Evolutionary conservation across 2,113 vertebrate genomes (phyloP).

Genomic region (Eublepharis macularius): DNA sequence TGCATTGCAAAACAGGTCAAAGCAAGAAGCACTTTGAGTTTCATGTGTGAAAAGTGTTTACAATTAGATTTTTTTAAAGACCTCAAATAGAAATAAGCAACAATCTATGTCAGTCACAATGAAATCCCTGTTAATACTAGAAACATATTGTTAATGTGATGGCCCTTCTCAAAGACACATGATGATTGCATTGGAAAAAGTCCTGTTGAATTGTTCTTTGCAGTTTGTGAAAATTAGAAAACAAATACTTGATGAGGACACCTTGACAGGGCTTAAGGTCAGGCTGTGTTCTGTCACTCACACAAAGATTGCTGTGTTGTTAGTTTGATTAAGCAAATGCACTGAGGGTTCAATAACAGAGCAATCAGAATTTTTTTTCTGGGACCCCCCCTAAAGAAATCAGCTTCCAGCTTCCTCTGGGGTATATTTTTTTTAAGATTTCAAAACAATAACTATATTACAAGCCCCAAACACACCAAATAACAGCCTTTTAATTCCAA

Average conservation of each 20-base stretch:
- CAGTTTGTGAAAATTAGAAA: slow-evolving; percentile 41
- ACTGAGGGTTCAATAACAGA: slow-evolving; percentile 39
- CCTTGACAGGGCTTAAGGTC: slow-evolving; percentile 49
- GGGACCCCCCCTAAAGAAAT: slow-evolving; percentile 48
- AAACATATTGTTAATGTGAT: background rate
- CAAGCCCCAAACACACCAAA: background rate
- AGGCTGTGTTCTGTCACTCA: slow-evolving; percentile 46
- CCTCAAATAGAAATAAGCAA: background rate
- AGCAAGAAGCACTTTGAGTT: background rate
- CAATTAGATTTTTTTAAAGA: background rate
- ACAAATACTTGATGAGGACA: slow-evolving; percentile 45
- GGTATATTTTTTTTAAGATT: background rate
- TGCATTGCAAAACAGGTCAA: background rate
- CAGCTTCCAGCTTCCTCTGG: slow-evolving; percentile 56
- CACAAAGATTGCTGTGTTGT: slow-evolving; percentile 41
- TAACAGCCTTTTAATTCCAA: background rate
- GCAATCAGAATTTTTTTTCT: slow-evolving; percentile 30
- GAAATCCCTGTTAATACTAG: background rate
- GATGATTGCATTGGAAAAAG: background rate
- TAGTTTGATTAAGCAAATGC: slow-evolving; percentile 49
- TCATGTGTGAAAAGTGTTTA: background rate
- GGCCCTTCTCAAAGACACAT: background rate
- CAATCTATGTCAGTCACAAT: too few relatives aligned
- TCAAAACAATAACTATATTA: background rate
- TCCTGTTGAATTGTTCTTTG: slow-evolving; percentile 43